These are phyloP conservation scores for Malachius bipustulatus DNA, from an alignment of 2,888 invertebrate species.

Conservation along the genomic window DNA sequence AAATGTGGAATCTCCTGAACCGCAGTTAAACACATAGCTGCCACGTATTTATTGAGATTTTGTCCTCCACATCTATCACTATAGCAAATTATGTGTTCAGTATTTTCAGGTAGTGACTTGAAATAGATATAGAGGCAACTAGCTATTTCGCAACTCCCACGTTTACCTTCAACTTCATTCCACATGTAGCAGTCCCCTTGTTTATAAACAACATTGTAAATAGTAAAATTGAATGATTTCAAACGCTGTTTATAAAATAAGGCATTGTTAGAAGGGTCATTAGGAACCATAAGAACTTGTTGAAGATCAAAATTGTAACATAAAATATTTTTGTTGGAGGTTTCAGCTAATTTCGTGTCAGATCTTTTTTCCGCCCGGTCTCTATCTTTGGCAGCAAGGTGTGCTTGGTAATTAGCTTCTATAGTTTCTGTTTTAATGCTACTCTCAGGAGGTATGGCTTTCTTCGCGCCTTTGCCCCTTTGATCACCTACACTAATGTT, in stretches of 20 bases:
- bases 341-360: slow-evolving; percentile 10
- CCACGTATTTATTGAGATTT: slow-evolving; percentile 22
- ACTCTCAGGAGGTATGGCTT: too few relatives aligned
- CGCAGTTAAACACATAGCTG: slow-evolving; percentile 19
- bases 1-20: slow-evolving; percentile 19
- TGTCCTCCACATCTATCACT: slow-evolving; percentile 25
- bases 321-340: slow-evolving; percentile 10
- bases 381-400: slow-evolving; percentile 6
- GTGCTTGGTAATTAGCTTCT: slow-evolving; percentile 7
- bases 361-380: slow-evolving; percentile 9
- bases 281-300: slow-evolving; percentile 16
- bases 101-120: slow-evolving; percentile 17
- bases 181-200: slow-evolving; percentile 22
- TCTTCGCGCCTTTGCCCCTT: too few relatives aligned
- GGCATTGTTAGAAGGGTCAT: slow-evolving; percentile 16
- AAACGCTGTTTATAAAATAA: slow-evolving; percentile 19
- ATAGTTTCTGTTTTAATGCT: slow-evolving; percentile 4
- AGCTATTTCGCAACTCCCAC: slow-evolving; percentile 21
- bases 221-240: slow-evolving; percentile 16
- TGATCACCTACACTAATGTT: slow-evolving; percentile 14
- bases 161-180: slow-evolving; percentile 18
- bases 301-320: slow-evolving; percentile 19
- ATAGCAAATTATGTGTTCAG: slow-evolving; percentile 18
- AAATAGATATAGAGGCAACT: slow-evolving; percentile 16
- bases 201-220: slow-evolving; percentile 17